phyloP scores from a whole-genome alignment of 2,888 invertebrate species.

The Melanchra persicariae region DNA sequence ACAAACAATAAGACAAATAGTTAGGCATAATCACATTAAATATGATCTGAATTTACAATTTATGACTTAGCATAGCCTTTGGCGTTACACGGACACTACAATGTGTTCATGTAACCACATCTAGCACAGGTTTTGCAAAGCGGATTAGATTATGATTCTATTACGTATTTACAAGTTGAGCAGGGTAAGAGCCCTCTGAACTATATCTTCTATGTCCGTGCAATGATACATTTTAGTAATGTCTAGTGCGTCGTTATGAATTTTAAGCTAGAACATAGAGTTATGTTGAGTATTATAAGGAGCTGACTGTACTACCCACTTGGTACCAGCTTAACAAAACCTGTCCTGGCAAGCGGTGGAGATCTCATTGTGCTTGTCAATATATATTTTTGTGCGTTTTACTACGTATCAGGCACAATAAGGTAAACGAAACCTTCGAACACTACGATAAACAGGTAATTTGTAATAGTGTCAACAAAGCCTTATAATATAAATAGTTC shows the following conservation, averaged over 20 bases:
- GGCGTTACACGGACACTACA: conserved; percentile 61
- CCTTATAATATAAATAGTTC: conserved; percentile 59
- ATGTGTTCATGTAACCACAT: conserved; percentile 52
- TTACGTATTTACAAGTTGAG: conserved; percentile 61
- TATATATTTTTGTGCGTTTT: conserved; percentile 47
- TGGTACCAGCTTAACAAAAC: conserved; percentile 41
- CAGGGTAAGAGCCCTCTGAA: conserved; percentile 29
- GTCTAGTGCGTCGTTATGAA: conserved; percentile 2
- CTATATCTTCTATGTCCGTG: conserved; percentile 11
- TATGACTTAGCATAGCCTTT: conserved; percentile 67
- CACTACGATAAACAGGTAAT: conserved; percentile 49
- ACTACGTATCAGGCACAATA: conserved; percentile 56
- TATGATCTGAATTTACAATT: conserved; percentile 56
- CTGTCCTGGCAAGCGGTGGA: conserved; percentile 26
- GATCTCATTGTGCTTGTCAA: conserved; percentile 39
- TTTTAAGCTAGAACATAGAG: conserved; percentile 33
- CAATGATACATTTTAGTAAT: conserved; percentile 7
- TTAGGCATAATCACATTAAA: conserved; percentile 48
- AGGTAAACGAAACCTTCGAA: conserved; percentile 42
- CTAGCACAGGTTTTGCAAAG: conserved; percentile 43
- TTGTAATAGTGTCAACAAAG: conserved; percentile 58
- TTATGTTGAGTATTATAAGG: conserved; percentile 49
- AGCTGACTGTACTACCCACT: conserved; percentile 34
- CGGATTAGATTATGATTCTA: conserved; percentile 27
- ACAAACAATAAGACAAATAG: conserved; percentile 48